Base-by-base conservation (phyloP, 2,888 invertebrate species). In the Mythimna ferrago region DNA sequence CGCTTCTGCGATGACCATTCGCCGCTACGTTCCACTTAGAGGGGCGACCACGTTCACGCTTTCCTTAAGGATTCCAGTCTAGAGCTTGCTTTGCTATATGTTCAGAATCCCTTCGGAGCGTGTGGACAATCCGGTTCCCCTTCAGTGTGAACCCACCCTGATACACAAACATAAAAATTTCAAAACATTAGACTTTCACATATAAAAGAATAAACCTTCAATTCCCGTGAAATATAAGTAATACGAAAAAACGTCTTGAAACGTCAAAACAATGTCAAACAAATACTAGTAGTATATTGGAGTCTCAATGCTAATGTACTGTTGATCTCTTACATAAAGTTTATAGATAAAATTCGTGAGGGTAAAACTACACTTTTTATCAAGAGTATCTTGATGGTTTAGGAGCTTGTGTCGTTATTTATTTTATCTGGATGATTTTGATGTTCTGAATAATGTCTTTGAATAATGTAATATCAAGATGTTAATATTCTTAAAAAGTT, bases 291-390 rank as follows among this genome's bases (percentile, higher is more conserved):
- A 54, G 32, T 67, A 60, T 63, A 53, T 56, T 26, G 32, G 64
- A 64, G 66, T 67, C 61, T 65, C 65, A 62, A 67, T 71, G 68
- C 66, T 81, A 78, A 81, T 81, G 69, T 80, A 48, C 62, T 66
- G 67, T 81, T 75, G 78, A 81, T 77, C 73, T 80, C 58, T 44
- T 56, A 16, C 16, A 58, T 1, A 66, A 78, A 84, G 60, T 80
- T 84, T 61, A 41, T 38, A 66, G 62, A 80, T 75, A 73, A 76
- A 77, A 67, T 77, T 66, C 54, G 65, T 63, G 41, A 76, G 64
- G 66, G 73, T 66, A 64, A 60, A 84, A 76, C 60, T 71, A 82
- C 35, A 61, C 68, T 81, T 76, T 80, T 83, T 83, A 70, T 75
- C 62, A 51, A 21, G 6, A 73, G 66, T 67, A 68, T 65, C 63